Evolutionary conservation across 1,140 invertebrate genomes (phyloP).

Genomic region (Augochlora pura): DNA sequence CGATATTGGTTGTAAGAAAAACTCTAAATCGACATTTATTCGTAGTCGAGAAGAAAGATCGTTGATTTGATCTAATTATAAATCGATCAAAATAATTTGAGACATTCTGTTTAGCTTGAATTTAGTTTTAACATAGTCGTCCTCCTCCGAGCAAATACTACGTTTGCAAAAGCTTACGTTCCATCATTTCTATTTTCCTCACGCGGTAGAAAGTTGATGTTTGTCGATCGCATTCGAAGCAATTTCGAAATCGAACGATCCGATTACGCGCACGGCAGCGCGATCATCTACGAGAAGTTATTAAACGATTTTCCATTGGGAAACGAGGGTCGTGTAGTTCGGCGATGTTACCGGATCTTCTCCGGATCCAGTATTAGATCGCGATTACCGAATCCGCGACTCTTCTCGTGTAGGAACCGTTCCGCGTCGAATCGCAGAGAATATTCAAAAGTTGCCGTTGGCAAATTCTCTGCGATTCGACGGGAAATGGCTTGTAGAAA

Average conservation of each 20-base stretch:
- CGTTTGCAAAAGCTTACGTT: conserved; percentile 7
- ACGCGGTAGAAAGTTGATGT: background rate
- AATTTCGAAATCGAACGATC: background rate
- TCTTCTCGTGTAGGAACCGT: conserved; percentile 27
- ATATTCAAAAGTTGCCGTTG: too few relatives aligned
- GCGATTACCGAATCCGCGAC: conserved; percentile 3
- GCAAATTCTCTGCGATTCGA: too few relatives aligned
- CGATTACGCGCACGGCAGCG: background rate
- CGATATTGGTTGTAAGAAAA: too few relatives aligned
- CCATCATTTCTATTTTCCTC: conserved; percentile 26
- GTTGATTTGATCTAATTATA: too few relatives aligned
- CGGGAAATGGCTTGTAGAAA: background rate
- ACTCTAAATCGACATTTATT: too few relatives aligned
- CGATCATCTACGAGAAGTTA: background rate
- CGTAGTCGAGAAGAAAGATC: too few relatives aligned
- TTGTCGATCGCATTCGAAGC: background rate
- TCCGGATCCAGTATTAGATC: conserved; percentile 36
- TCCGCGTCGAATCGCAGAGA: too few relatives aligned
- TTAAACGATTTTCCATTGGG: background rate
- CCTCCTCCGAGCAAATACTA: too few relatives aligned
- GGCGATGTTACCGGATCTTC: conserved; percentile 32
- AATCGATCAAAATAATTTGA: too few relatives aligned
- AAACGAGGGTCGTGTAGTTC: conserved; percentile 13
- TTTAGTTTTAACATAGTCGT: too few relatives aligned
- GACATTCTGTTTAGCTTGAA: too few relatives aligned